Evolutionary conservation across 2,888 invertebrate genomes (phyloP).

Genomic region (Cacoxenus indagator): DNA sequence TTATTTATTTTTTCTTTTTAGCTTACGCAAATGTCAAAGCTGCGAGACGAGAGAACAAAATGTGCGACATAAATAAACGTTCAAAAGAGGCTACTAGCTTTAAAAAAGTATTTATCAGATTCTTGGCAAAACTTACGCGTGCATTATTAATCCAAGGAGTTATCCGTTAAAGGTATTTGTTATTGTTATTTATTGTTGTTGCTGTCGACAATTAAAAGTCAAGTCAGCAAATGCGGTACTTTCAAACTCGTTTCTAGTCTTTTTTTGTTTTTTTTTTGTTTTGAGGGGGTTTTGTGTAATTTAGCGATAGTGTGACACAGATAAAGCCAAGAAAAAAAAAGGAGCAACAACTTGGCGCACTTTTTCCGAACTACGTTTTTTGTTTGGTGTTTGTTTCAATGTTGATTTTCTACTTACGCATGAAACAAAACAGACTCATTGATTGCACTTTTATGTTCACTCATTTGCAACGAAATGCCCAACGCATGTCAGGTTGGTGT

Average conservation of each 20-base stretch:
- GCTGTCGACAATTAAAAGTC: background rate
- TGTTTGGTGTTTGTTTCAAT: background rate
- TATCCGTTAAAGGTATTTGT: background rate
- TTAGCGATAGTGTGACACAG: background rate
- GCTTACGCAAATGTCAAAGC: slow-evolving; percentile 25
- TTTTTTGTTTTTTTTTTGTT: background rate
- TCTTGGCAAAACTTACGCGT: background rate
- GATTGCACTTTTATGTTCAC: too few species aligned
- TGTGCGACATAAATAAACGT: background rate
- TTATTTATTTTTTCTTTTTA: slow-evolving; percentile 37
- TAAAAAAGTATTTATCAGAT: background rate
- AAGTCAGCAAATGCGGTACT: background rate
- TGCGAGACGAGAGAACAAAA: background rate
- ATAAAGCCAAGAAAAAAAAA: background rate
- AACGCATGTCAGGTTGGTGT: background rate
- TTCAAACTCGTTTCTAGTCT: background rate
- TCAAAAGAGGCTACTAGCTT: background rate
- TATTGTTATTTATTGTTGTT: slow-evolving; percentile 30
- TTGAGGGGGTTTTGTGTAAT: too few species aligned
- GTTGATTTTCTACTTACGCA: too few species aligned
- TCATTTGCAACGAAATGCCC: background rate
- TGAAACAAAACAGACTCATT: too few species aligned
- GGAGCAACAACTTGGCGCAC: background rate
- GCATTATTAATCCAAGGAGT: background rate
- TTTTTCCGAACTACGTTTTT: background rate